A percentile compares a stretch with the other conserved stretches of the same genome.
Conservation (phyloP, 2,797 vertebrate species). For the Falco novaeseelandiae region DNA sequence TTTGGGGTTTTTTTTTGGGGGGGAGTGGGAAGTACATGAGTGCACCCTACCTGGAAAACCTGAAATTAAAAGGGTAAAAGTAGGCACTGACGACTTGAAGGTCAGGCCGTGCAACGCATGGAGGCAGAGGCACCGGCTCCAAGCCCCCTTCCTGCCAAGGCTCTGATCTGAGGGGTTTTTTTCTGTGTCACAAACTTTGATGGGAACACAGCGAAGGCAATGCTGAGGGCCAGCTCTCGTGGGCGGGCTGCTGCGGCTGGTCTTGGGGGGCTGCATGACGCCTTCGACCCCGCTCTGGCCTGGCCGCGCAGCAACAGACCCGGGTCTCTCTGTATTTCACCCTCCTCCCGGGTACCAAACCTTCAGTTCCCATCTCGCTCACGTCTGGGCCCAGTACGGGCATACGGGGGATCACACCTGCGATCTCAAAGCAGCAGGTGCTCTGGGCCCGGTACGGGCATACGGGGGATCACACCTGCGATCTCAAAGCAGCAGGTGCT, state of each 20-base stretch:
- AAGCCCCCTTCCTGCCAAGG: background rate
- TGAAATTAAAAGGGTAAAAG: background rate
- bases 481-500: too few species aligned
- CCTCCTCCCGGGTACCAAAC: background rate
- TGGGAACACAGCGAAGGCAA: background rate
- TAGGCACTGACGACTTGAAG: background rate
- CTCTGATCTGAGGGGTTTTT: rapidly evolving
- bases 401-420: rapidly evolving
- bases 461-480: rapidly evolving
- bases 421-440: rapidly evolving
- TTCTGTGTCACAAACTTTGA: background rate
- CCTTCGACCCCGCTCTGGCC: background rate
- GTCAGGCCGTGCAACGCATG: rapidly evolving
- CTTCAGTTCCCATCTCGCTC: background rate
- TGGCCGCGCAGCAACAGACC: rapidly evolving
- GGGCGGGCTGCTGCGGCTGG: rapidly evolving
- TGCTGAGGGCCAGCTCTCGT: rapidly evolving
- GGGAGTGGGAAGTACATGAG: rapidly evolving
- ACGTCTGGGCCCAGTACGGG: background rate
- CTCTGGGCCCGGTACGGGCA: background rate
- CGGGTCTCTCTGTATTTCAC: background rate
- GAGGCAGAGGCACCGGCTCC: background rate
- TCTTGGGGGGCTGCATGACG: rapidly evolving
- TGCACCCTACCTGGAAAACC: background rate
- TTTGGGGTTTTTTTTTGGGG: too few species aligned